Evolutionary conservation across 2,888 invertebrate species (phyloP).

Genomic region (Spilarctia lutea): DNA sequence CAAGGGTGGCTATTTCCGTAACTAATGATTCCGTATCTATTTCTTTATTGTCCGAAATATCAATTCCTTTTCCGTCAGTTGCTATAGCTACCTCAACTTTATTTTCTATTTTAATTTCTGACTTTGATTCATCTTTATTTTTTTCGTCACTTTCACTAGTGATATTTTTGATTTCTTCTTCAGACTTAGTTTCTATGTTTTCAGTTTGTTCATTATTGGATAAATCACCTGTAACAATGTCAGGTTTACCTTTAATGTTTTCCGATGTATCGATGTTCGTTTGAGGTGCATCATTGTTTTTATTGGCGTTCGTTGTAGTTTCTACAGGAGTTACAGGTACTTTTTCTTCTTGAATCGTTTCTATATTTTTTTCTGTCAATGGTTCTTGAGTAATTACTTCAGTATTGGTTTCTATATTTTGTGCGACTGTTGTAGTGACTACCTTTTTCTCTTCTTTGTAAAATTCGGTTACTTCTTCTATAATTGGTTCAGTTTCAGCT

Average conservation of each 20-base stretch:
- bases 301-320: constrained; percentile 20
- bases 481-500: constrained; percentile 49
- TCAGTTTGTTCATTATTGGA: constrained; percentile 10
- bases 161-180: constrained; percentile 13
- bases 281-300: not conserved
- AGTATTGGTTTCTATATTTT: constrained; percentile 18
- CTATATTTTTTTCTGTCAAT: constrained; percentile 34
- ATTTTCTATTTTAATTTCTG: constrained; percentile 15
- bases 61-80: constrained; percentile 61
- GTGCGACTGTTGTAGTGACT: not conserved
- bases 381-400: constrained; percentile 30
- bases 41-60: constrained; percentile 62
- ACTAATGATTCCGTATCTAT: constrained; percentile 40
- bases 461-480: constrained; percentile 52
- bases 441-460: constrained; percentile 41
- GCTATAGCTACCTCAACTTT: constrained; percentile 61
- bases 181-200: constrained; percentile 1
- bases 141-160: not conserved
- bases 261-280: constrained; percentile 8
- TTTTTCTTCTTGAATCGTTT: constrained; percentile 42
- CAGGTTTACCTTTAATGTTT: constrained; percentile 4
- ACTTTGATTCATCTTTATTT: not conserved
- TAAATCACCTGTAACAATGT: constrained; percentile 6
- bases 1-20: constrained; percentile 51
- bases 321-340: constrained; percentile 30